Percentiles rank a stretch among this genome's conserved stretches.
phyloP scores from a whole-genome alignment of 2,113 vertebrate species.

The Paradoxurus hermaphroditus region DNA sequence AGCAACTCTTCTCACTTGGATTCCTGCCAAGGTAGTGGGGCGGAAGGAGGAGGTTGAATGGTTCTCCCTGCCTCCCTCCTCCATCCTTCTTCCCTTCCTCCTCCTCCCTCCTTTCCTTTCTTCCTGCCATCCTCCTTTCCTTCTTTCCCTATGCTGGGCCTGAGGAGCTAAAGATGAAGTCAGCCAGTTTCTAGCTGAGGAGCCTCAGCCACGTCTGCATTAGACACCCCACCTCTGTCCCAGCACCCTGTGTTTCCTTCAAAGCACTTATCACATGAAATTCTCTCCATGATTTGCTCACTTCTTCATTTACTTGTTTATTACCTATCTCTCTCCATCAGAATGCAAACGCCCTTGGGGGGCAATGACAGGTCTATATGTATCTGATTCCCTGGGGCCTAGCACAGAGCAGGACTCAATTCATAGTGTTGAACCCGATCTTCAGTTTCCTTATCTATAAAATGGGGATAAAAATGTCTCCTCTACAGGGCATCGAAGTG shows the following conservation, averaged over 20 bases:
- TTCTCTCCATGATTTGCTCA: not conserved
- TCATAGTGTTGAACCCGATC: not conserved
- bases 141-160: not conserved
- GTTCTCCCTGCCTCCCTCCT: not conserved
- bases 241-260: not conserved
- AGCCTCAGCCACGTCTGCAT: not conserved
- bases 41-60: not conserved
- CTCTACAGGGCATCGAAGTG: not conserved
- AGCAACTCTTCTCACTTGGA: not conserved
- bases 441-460: constrained; percentile 14
- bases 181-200: not conserved
- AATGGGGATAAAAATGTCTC: not conserved
- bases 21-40: not conserved
- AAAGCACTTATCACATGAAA: not conserved
- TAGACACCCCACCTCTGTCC: not conserved
- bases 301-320: not conserved
- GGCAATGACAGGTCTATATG: not conserved
- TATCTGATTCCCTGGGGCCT: not conserved
- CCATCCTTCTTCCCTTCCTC: too few relatives aligned
- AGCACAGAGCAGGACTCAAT: not conserved
- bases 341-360: rapidly evolving
- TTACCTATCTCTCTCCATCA: not conserved
- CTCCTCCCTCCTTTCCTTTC: not conserved
- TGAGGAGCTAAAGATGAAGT: not conserved
- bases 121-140: not conserved